These are phyloP conservation scores for Hyposmocoma kahamanoa DNA, from an alignment of 1,140 invertebrate genomes.

Conservation along the genomic window DNA sequence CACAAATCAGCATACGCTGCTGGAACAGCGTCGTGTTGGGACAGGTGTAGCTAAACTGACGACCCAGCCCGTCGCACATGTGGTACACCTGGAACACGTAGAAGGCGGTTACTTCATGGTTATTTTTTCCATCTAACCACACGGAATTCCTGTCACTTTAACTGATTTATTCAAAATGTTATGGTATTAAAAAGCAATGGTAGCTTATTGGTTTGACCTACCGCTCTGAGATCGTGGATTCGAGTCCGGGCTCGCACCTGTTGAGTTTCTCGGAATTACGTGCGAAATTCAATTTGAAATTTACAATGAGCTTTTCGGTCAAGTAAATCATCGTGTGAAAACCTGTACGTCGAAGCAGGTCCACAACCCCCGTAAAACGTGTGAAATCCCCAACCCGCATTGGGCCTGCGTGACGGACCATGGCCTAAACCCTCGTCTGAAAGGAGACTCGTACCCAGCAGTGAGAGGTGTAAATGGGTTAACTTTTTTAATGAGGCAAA, in stretches of 20 bases:
- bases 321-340: no score
- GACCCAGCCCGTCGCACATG: constrained; percentile 82
- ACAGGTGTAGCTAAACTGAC: constrained; percentile 84
- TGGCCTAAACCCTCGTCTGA: no score
- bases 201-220: neutral
- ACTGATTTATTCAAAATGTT: neutral
- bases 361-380: no score
- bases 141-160: neutral
- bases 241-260: neutral
- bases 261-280: neutral
- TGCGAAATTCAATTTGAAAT: neutral
- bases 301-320: no score
- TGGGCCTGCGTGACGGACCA: no score
- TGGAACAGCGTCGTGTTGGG: constrained; percentile 86
- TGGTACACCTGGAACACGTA: constrained; percentile 78
- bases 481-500: no score
- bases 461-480: no score
- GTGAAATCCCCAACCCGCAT: no score
- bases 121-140: neutral
- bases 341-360: no score
- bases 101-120: neutral
- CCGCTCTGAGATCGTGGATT: neutral
- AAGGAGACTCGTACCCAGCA: no score
- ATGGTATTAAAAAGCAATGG: neutral
- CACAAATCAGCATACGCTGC: constrained; percentile 85